phyloP scores from a whole-genome alignment of 2,113 vertebrate genomes.

The Cathartes aura region DNA sequence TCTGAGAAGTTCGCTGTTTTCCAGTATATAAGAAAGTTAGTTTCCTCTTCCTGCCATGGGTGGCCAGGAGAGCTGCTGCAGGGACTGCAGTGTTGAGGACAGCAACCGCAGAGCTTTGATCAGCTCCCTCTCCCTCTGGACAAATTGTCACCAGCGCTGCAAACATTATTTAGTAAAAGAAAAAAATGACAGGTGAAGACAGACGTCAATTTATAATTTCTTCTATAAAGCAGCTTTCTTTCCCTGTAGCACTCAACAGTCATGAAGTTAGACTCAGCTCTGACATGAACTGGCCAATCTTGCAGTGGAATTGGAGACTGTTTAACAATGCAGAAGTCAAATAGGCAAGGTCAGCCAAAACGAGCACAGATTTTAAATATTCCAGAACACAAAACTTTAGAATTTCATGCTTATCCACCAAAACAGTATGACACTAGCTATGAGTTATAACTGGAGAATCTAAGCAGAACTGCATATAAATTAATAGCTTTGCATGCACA shows the following conservation, averaged over 20 bases:
- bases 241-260: background rate
- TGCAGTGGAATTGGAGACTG: background rate
- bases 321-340: background rate
- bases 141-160: background rate
- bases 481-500: background rate
- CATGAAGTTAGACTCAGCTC: background rate
- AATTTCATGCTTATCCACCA: background rate
- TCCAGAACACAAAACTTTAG: background rate
- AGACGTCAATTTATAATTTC: background rate
- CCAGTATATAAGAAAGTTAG: background rate
- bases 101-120: background rate
- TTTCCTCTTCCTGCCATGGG: background rate
- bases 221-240: background rate
- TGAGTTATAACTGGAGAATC: background rate
- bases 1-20: background rate
- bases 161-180: background rate
- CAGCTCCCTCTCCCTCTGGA: background rate
- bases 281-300: background rate
- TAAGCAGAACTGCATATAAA: background rate
- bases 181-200: background rate
- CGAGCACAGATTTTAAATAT: background rate
- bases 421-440: background rate
- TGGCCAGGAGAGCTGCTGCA: background rate
- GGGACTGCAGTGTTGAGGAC: background rate
- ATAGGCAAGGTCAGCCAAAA: background rate